Conservation (phyloP, 2,113 vertebrate species). For the Malaclemys terrapin region DNA sequence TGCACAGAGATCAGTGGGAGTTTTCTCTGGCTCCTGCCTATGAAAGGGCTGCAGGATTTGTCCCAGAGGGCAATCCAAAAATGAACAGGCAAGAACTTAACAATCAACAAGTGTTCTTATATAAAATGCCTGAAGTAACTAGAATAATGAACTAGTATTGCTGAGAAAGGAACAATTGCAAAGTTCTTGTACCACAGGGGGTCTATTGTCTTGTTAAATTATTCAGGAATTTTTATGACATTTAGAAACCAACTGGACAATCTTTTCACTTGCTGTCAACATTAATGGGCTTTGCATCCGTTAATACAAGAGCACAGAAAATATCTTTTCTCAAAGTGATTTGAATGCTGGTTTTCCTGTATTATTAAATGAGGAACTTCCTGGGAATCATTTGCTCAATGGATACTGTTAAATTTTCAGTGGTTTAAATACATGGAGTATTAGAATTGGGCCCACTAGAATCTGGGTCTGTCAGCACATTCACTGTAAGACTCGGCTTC, state of each 20-base stretch:
- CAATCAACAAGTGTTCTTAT: slow-evolving; percentile 52
- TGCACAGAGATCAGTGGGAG: not conserved
- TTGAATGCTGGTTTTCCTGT: slow-evolving; percentile 8
- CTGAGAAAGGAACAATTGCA: slow-evolving; percentile 58
- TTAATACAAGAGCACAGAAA: slow-evolving; percentile 23
- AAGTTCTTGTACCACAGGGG: slow-evolving; percentile 25
- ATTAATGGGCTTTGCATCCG: not conserved
- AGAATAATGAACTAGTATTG: slow-evolving; percentile 56
- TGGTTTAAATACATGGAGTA: slow-evolving; percentile 11
- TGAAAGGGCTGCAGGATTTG: slow-evolving; percentile 11
- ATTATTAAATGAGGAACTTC: slow-evolving; percentile 59
- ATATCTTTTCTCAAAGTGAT: not conserved
- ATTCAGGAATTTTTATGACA: slow-evolving; percentile 46
- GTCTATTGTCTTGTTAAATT: slow-evolving; percentile 22
- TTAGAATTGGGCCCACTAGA: not conserved
- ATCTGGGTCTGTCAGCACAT: not conserved
- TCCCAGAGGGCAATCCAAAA: not conserved
- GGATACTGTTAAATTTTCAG: slow-evolving; percentile 33
- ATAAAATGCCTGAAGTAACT: slow-evolving; percentile 51
- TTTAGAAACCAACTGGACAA: slow-evolving; percentile 47
- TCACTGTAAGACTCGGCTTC: not conserved
- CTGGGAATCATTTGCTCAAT: not conserved
- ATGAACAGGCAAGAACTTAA: not conserved
- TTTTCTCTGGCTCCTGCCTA: not conserved
- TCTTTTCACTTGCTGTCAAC: not conserved